Evolutionary conservation across 2,888 invertebrate genomes (phyloP).

Genomic region (Epirrita christyi): DNA sequence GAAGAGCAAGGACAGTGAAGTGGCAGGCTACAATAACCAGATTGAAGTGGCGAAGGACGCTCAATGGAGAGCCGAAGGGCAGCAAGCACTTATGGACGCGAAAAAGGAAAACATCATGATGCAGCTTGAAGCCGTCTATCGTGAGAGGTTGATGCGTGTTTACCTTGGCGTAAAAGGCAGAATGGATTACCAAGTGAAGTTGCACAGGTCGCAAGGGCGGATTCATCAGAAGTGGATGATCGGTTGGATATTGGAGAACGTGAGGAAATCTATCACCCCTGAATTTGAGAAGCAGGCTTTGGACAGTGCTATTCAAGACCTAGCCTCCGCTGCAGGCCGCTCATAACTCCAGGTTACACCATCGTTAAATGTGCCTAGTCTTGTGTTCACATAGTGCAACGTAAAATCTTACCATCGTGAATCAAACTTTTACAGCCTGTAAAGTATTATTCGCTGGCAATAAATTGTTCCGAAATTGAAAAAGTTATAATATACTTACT

Average conservation of each 20-base stretch:
- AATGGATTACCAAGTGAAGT: slow-evolving; percentile 95
- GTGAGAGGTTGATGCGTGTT: slow-evolving; percentile 84
- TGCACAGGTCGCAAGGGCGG: slow-evolving; percentile 89
- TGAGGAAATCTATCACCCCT: slow-evolving; percentile 90
- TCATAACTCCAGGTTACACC: slow-evolving; percentile 1
- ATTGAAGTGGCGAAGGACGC: slow-evolving; percentile 87
- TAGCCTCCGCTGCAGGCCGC: slow-evolving; percentile 87
- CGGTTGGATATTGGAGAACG: slow-evolving; percentile 94
- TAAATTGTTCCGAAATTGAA: slow-evolving; percentile 15
- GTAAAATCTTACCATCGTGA: background rate
- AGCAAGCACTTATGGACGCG: slow-evolving; percentile 90
- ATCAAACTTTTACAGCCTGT: slow-evolving; percentile 2
- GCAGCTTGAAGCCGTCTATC: slow-evolving; percentile 96
- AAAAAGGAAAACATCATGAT: slow-evolving; percentile 96
- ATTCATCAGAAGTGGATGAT: slow-evolving; percentile 97
- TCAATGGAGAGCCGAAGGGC: slow-evolving; percentile 91
- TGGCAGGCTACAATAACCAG: slow-evolving; percentile 67
- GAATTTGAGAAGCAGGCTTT: slow-evolving; percentile 95
- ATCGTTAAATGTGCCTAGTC: background rate
- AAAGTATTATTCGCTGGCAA: slow-evolving; percentile 4
- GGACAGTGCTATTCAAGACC: slow-evolving; percentile 92
- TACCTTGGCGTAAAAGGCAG: slow-evolving; percentile 88
- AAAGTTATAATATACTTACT: slow-evolving; percentile 4
- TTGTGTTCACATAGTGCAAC: background rate
- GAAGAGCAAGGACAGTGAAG: slow-evolving; percentile 77